Conservation (phyloP, 2,888 invertebrate species). For the Pocota personata region DNA sequence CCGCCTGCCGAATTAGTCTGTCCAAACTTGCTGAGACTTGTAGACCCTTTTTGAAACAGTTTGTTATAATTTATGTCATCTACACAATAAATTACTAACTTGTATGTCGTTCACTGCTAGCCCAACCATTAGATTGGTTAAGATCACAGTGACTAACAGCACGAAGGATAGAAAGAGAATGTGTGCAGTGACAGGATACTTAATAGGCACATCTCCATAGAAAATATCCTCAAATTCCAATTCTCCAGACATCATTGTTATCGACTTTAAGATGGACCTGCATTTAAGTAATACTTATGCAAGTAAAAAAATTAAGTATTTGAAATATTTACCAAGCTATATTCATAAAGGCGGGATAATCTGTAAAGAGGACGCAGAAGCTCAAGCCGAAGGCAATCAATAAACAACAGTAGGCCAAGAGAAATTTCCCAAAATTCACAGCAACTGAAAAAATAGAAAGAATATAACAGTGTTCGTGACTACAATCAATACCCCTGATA, state of each 20-base stretch:
- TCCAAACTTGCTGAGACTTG: slow-evolving; percentile 92
- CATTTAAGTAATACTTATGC: background rate
- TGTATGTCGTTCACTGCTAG: slow-evolving; percentile 93
- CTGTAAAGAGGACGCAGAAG: slow-evolving; percentile 91
- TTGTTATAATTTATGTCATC: background rate
- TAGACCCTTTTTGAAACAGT: slow-evolving; percentile 83
- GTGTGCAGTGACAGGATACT: slow-evolving; percentile 89
- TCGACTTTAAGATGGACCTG: slow-evolving; percentile 87
- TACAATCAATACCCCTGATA: slow-evolving; percentile 73
- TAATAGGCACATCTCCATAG: slow-evolving; percentile 85
- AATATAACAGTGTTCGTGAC: background rate
- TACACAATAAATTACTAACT: slow-evolving; percentile 80
- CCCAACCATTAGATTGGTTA: slow-evolving; percentile 93
- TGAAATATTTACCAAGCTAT: slow-evolving; percentile 81
- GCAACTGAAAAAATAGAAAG: slow-evolving; percentile 84
- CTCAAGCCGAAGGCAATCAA: slow-evolving; percentile 91
- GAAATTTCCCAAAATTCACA: slow-evolving; percentile 91
- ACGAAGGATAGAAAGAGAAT: slow-evolving; percentile 90
- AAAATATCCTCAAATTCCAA: slow-evolving; percentile 93
- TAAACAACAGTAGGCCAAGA: slow-evolving; percentile 91
- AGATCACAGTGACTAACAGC: slow-evolving; percentile 90
- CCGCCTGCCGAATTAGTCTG: slow-evolving; percentile 91
- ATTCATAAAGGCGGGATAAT: slow-evolving; percentile 88
- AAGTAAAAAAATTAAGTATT: background rate
- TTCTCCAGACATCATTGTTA: slow-evolving; percentile 95